These are phyloP conservation scores for Linyphia triangularis DNA, from an alignment of 2,888 invertebrate genomes.

Conservation along the genomic window DNA sequence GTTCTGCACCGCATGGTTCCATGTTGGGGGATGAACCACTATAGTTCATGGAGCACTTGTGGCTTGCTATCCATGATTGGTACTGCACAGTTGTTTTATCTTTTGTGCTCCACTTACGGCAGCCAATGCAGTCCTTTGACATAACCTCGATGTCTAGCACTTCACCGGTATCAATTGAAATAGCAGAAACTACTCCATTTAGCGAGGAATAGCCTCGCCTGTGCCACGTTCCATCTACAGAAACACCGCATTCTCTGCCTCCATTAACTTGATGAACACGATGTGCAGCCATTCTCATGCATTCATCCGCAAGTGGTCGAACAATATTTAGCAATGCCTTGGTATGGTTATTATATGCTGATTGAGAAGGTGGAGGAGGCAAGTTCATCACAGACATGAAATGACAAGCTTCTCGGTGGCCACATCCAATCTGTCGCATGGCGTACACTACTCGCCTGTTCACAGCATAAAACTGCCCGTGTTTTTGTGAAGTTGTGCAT, in stretches of 20 bases:
- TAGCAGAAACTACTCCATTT: neutral
- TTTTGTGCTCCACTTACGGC: neutral
- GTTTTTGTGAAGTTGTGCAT: slow-evolving; percentile 15
- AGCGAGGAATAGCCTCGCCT: neutral
- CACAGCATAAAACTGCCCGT: neutral
- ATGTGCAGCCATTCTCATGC: neutral
- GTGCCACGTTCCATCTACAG: neutral
- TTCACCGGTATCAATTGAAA: neutral
- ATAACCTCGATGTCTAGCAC: neutral
- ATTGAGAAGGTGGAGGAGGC: slow-evolving; percentile 10
- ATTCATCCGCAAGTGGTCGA: neutral
- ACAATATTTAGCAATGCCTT: neutral
- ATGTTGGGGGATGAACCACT: neutral
- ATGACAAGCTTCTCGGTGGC: slow-evolving; percentile 4
- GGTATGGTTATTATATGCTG: neutral
- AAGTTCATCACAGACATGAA: slow-evolving; percentile 23
- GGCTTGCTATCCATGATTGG: neutral
- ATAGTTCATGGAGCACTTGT: neutral
- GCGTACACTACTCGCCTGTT: neutral
- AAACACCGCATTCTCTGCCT: neutral
- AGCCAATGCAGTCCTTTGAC: neutral
- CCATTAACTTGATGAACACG: neutral
- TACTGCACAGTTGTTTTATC: neutral
- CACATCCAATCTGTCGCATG: slow-evolving; percentile 19
- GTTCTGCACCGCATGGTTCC: neutral